Conservation (phyloP, 2,113 vertebrate species). For the Gasterosteus nipponicus region DNA sequence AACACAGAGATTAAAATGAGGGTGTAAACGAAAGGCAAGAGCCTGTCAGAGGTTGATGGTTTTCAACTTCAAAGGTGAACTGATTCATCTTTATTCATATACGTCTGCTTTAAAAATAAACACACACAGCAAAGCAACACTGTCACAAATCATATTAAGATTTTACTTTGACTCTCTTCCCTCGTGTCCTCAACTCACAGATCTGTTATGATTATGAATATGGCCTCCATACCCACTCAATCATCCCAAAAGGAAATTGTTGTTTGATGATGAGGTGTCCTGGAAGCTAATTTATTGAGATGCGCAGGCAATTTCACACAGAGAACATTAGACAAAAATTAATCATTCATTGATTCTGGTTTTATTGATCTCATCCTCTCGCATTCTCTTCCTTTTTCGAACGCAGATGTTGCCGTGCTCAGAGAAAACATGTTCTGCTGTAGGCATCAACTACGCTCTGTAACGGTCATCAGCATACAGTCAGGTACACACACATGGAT, state of each 20-base stretch:
- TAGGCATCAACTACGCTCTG: background rate
- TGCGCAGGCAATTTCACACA: slow-evolving; percentile 2
- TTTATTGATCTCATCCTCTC: slow-evolving; percentile 30
- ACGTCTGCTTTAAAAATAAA: background rate
- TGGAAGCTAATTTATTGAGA: slow-evolving; percentile 35
- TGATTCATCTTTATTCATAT: background rate
- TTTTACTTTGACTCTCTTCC: slow-evolving; percentile 6
- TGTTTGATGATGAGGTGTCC: slow-evolving; percentile 52
- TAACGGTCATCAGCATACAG: no score
- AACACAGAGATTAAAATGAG: background rate
- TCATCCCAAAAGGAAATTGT: slow-evolving; percentile 6
- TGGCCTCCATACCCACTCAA: background rate
- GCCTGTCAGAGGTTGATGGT: background rate
- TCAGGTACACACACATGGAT: background rate
- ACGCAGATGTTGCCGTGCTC: slow-evolving; percentile 42
- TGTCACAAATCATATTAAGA: background rate
- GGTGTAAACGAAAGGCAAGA: background rate
- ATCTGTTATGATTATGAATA: background rate
- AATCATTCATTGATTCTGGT: slow-evolving; percentile 25
- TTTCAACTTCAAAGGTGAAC: background rate
- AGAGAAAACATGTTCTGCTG: background rate
- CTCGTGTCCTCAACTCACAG: background rate
- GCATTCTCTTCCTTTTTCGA: slow-evolving; percentile 23
- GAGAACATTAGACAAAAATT: slow-evolving; percentile 11
- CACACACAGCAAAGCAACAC: background rate